Evolutionary conservation across 1,140 invertebrate genomes (phyloP), one percentile per base, ranked within the genome.

Genomic region (silkworm (Bombyx mori)): DNA sequence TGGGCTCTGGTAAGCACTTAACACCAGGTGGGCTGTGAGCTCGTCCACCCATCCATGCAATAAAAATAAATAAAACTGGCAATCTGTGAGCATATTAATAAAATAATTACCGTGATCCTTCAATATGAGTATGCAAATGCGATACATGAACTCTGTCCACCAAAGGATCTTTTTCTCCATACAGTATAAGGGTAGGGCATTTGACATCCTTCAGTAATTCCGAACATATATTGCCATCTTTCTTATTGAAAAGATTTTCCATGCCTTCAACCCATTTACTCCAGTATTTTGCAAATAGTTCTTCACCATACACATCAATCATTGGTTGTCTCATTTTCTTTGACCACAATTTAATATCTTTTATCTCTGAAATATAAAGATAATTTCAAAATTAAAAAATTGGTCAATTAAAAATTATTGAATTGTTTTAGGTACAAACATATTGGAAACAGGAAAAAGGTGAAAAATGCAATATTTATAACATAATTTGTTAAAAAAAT

Each of bases 131-230:
- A 46, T 90, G 85, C n/a, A 96, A 77, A 80, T 93, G 92, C 6
- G 89, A 83, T 0, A 93, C 90, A 88, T 97, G 96, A 58, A 93
- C 90, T 22, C 79, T 68, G 1, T 91, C 89, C n/a, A 97, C 91
- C 78, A 96, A 84, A 1, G 91, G 89, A 88, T 97, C 96, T 75
- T 96, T 94, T 50, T 91, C 88, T 1, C 96, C 96, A 75, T 97
- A 94, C 42, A 97, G 66, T 61, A 97, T 93, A 7, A 96, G 90
- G 9, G 94, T 95, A 1, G 93, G 92, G 65, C 93, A 94, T 44
- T 89, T 83, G 61, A 94, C 91, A 71, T 93, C 87, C 1, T 89
- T 71, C 3, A 97, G 65, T 5, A 88, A 71, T 1, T 88, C 71
- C 56, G 90, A 91, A 77, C 94, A 97, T 61, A 97, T 91, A 69